Percentiles rank a stretch among this genome's conserved stretches.
phyloP scores from a whole-genome alignment of 1,140 invertebrate genomes.

The Eumaeus atala region DNA sequence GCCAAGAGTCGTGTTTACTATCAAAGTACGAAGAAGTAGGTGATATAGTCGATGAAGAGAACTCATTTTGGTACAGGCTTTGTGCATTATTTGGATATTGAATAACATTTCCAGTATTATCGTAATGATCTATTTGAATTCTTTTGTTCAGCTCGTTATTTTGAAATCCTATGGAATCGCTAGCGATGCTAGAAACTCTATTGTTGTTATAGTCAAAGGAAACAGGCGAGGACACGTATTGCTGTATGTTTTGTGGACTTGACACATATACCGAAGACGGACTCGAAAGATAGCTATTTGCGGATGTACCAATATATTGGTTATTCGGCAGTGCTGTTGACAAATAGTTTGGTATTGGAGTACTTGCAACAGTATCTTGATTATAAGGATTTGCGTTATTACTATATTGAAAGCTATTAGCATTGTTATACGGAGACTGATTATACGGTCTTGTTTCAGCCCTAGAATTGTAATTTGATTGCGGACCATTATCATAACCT shows the following conservation, averaged over 20 bases:
- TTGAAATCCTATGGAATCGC: conserved; percentile 37
- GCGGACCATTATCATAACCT: conserved; percentile 48
- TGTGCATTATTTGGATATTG: conserved; percentile 46
- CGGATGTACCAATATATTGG: conserved; percentile 50
- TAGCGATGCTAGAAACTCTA: conserved; percentile 38
- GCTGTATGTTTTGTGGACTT: conserved; percentile 49
- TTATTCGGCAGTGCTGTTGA: conserved; percentile 51
- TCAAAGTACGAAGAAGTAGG: conserved; percentile 48
- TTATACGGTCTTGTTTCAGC: conserved; percentile 44
- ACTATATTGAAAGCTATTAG: conserved; percentile 47
- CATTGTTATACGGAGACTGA: conserved; percentile 34
- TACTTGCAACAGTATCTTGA: conserved; percentile 43
- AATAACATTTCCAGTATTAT: conserved; percentile 59
- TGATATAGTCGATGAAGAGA: conserved; percentile 39
- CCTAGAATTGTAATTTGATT: conserved; percentile 42
- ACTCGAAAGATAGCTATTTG: conserved; percentile 56
- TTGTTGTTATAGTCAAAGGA: conserved; percentile 48
- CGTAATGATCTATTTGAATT: conserved; percentile 65
- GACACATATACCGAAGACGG: conserved; percentile 54
- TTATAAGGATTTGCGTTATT: conserved; percentile 38
- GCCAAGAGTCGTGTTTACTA: conserved; percentile 39
- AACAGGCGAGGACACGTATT: conserved; percentile 61
- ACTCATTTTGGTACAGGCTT: conserved; percentile 53
- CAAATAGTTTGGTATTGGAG: conserved; percentile 49
- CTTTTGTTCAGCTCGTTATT: conserved; percentile 46